Evolutionary conservation across 2,113 vertebrate genomes (phyloP).

Genomic region (Trichechus manatus): DNA sequence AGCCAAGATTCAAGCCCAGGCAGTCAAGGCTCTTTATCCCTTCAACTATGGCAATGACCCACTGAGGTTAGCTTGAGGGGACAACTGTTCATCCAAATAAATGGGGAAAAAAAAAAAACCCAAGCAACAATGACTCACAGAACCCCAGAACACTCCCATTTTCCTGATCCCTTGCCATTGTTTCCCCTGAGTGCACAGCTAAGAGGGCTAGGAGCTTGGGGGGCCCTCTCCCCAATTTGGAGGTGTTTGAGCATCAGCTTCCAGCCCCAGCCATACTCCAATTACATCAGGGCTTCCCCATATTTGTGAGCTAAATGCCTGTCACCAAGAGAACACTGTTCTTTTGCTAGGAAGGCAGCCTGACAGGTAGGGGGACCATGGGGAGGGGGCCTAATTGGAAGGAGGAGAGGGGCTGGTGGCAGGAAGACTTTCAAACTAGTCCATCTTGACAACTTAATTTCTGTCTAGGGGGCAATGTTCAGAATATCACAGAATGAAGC

Average conservation of each 20-base stretch:
- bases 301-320: neutral
- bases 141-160: fast-evolving
- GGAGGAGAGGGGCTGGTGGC: neutral
- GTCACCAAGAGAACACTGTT: neutral
- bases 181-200: neutral
- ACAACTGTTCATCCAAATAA: neutral
- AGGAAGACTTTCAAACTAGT: neutral
- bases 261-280: neutral
- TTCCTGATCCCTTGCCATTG: neutral
- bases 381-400: fast-evolving
- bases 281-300: neutral
- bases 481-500: neutral
- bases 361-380: neutral
- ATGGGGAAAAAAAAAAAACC: neutral
- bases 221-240: no score
- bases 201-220: neutral
- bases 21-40: neutral
- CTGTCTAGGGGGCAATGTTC: neutral
- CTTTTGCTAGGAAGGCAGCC: neutral
- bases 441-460: neutral
- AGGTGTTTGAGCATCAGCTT: no score
- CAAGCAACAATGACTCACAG: neutral
- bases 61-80: neutral
- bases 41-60: neutral
- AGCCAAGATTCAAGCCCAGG: neutral